Conservation (phyloP, 2,113 vertebrate genomes). For the Crotalus tigris region DNA sequence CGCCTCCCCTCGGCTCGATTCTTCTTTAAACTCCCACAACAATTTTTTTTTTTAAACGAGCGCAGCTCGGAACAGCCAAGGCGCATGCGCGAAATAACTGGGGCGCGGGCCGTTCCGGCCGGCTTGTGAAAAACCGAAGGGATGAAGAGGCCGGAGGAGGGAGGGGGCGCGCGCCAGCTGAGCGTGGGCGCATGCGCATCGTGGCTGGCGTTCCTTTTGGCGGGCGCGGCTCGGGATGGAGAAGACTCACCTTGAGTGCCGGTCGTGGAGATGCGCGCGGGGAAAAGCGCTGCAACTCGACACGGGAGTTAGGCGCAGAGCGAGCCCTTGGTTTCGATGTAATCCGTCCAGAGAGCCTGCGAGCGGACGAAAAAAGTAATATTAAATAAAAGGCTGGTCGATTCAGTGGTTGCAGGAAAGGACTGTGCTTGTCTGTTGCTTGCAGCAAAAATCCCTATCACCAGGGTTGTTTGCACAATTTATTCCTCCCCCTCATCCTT, state of each 20-base stretch:
- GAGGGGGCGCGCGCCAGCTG: neutral
- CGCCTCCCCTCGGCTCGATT: neutral
- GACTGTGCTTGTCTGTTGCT: neutral
- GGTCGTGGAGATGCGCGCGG: neutral
- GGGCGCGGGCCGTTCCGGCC: conserved; percentile 12
- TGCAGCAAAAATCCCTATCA: neutral
- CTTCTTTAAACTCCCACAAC: conserved; percentile 25
- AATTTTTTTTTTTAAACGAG: neutral
- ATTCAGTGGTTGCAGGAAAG: neutral
- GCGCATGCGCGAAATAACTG: conserved; percentile 42
- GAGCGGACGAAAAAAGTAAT: neutral
- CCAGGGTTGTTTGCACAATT: neutral
- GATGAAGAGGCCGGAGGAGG: neutral
- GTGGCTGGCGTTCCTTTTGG: rapidly evolving
- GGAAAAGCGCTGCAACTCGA: neutral
- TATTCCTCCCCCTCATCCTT: neutral
- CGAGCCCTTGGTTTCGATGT: neutral
- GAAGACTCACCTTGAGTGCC: neutral
- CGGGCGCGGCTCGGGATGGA: neutral
- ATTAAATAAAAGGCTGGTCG: neutral
- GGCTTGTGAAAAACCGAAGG: neutral
- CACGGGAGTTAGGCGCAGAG: neutral
- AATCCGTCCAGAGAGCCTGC: neutral
- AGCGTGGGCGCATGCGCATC: neutral
- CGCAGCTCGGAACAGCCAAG: neutral